Evolutionary conservation across 2,797 vertebrate genomes (phyloP), one percentile per base, ranked within the genome.

Genomic region (Cyprinodon diabolis): DNA sequence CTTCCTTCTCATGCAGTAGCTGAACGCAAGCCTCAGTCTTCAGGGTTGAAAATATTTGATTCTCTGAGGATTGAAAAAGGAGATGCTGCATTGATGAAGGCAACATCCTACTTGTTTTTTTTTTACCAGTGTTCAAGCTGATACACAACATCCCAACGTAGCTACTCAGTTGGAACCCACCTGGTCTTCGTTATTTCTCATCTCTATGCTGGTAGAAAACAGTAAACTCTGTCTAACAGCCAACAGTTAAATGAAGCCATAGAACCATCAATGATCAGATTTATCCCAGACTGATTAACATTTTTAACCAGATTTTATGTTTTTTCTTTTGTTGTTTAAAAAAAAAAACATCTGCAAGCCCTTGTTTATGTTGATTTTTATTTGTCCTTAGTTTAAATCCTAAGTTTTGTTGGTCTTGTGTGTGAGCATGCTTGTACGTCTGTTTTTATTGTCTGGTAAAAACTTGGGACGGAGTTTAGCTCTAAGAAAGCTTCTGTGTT

Each of bases 241-340:
- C 35, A 10, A 12, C 62, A 65, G 62, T 65, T 37, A 45, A 65
- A 65, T 45, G 40, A 65, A 65, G 62, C 62, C 62, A 63, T 62
- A 62, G 7, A 0, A 21, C 35, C 13, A 19, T 62, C 19, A 40
- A 62, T 40, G 10, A 15, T 11, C 47, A 10, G 52, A 54, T 54
- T 30, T 21, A 54, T 54, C 52, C 21, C 2, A 54, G 52, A 13
- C 17, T 12, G 19, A 63, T n/a, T 43, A 62, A 63, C 37, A 11
- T 21, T 63, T 30, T 63, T 63, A 43, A 43, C 3, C 60, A 43
- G 21, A 17, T 23, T 62, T 62, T 40, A 19, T 37, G 14, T 6
- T 14, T 51, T 51, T 4, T 51, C 49, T 15, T 51, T 4, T 51
- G 14, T 51, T 12, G 7, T 48, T 48, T 47, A 47, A 48, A 48